A percentile compares a stretch with the other conserved stretches of the same genome.
These are phyloP conservation scores for Dromiciops gliroides DNA, from an alignment of 2,113 vertebrate genomes.

Conservation along the genomic window DNA sequence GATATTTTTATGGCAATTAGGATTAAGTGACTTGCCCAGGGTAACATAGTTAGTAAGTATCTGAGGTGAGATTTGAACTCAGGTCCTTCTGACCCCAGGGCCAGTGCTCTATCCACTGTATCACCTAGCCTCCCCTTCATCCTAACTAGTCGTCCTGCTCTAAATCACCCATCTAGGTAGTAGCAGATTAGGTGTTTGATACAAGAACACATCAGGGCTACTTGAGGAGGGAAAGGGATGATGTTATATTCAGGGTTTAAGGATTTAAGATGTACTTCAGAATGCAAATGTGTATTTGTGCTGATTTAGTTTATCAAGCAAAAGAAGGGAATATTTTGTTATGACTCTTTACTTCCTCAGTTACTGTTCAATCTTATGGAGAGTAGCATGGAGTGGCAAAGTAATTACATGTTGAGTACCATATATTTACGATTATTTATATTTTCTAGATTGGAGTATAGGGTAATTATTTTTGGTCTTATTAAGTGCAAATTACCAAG, in stretches of 20 bases:
- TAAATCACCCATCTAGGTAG: neutral
- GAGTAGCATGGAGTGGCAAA: slow-evolving; percentile 76
- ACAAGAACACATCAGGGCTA: neutral
- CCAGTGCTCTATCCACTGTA: no score
- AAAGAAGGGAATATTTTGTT: slow-evolving; percentile 64
- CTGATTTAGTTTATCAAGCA: slow-evolving; percentile 58
- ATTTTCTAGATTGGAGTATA: slow-evolving; percentile 78
- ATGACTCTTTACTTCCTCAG: slow-evolving; percentile 68
- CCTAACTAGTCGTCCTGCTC: neutral
- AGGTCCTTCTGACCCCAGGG: no score
- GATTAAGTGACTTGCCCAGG: no score
- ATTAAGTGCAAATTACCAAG: slow-evolving; percentile 81
- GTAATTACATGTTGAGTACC: slow-evolving; percentile 79
- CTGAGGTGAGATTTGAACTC: no score
- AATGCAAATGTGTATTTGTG: slow-evolving; percentile 52
- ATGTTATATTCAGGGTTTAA: neutral
- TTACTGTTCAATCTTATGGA: slow-evolving; percentile 72
- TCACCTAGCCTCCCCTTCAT: no score
- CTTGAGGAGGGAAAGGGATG: neutral
- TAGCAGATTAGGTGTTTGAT: neutral
- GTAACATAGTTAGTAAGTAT: no score
- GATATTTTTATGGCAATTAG: no score
- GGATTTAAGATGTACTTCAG: slow-evolving; percentile 40
- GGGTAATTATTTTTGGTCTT: slow-evolving; percentile 81
- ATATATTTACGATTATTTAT: slow-evolving; percentile 81